These are phyloP conservation scores for Lerema accius DNA, from an alignment of 1,140 invertebrate species.

Conservation along the genomic window DNA sequence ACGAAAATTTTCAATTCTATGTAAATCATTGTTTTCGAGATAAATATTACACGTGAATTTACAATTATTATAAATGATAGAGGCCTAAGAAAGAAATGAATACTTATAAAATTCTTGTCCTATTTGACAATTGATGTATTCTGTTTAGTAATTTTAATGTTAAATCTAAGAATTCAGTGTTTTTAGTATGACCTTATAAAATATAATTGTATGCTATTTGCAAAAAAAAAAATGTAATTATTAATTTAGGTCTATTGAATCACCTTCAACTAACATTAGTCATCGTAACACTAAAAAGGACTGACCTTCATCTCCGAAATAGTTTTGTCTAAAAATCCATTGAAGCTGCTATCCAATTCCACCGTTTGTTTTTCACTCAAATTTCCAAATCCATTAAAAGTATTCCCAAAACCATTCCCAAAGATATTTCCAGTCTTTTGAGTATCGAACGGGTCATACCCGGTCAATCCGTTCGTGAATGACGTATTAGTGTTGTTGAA, in stretches of 20 bases:
- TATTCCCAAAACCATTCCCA: conserved; percentile 67
- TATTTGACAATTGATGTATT: too few relatives aligned
- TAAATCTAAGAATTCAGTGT: neutral
- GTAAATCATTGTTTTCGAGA: too few relatives aligned
- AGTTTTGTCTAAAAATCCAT: conserved; percentile 90
- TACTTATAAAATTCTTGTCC: too few relatives aligned
- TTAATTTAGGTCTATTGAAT: too few relatives aligned
- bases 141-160: conserved; percentile 1
- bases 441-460: conserved; percentile 91
- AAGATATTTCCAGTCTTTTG: conserved; percentile 84
- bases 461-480: conserved; percentile 72
- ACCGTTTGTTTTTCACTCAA: conserved; percentile 76
- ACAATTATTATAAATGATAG: too few relatives aligned
- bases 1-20: conserved; percentile 19
- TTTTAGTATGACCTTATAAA: too few relatives aligned
- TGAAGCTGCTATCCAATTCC: conserved; percentile 80
- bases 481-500: conserved; percentile 64
- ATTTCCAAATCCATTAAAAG: conserved; percentile 76
- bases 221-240: too few relatives aligned
- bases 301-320: conserved; percentile 92
- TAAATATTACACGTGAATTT: too few relatives aligned
- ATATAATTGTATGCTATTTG: too few relatives aligned
- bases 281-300: too few relatives aligned
- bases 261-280: too few relatives aligned
- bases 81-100: conserved; percentile 10